Evolutionary conservation across 2,113 vertebrate species (phyloP).

Genomic region (Aspiorhynchus laticeps): DNA sequence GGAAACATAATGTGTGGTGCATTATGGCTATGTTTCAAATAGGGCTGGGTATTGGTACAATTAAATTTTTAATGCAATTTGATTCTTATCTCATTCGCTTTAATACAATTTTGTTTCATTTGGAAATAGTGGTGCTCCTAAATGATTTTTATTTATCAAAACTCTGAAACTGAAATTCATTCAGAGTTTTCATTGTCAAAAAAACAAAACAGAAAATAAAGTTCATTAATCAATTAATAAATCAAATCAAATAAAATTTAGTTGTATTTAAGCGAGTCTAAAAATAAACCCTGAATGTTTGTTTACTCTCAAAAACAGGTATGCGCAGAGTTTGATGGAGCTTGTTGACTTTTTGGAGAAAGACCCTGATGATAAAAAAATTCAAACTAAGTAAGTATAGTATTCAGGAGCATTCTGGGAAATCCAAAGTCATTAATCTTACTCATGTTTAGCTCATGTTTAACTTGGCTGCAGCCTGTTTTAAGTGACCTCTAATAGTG

Average conservation of each 20-base stretch:
- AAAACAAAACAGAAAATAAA: background rate
- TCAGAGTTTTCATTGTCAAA: background rate
- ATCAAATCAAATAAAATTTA: background rate
- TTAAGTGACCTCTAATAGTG: slow-evolving; percentile 11
- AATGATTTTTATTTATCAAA: background rate
- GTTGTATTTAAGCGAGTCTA: too few species aligned
- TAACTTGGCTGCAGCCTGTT: background rate
- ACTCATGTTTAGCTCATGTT: background rate
- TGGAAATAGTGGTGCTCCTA: background rate
- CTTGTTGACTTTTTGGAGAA: slow-evolving; percentile 90
- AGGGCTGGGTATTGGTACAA: background rate
- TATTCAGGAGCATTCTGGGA: background rate
- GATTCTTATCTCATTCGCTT: background rate
- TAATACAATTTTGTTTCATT: background rate
- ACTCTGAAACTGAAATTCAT: background rate
- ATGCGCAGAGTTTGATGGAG: slow-evolving; percentile 89
- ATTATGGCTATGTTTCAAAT: background rate
- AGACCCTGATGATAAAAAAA: slow-evolving; percentile 85
- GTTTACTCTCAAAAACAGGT: slow-evolving; percentile 68
- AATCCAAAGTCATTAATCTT: background rate
- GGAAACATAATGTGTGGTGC: background rate
- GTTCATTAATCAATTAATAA: too few species aligned
- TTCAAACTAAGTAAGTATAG: slow-evolving; percentile 84
- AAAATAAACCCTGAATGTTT: background rate
- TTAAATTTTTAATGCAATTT: background rate